Base-by-base conservation (phyloP, 2,113 vertebrate genomes). In the Peromyscus polionotus region DNA sequence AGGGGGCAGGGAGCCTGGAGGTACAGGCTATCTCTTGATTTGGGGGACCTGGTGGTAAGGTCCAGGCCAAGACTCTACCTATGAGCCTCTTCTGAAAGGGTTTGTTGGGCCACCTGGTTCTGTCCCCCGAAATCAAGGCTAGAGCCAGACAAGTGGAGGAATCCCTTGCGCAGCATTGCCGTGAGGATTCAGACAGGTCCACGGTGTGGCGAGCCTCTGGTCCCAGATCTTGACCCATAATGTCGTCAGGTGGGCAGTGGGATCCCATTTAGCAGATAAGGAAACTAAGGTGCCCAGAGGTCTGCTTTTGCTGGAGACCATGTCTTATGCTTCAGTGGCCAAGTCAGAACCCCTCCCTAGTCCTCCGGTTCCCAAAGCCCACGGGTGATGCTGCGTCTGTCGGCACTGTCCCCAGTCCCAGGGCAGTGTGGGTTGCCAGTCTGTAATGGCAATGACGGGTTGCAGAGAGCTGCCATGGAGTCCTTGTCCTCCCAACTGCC, bases 361-460 rank as follows among this genome's bases (percentile, higher is more conserved):
- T 24, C 54, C 48, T 59, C 24, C 61, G 20, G 36, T 70, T 90
- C 84, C 67, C 36, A 68, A 73, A 73, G 48, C 13, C 22, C 70
- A 31, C 0, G 42, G 5, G 2, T 3, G 1, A 3, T 0, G 0
- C 24, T 16, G 42, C 28, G 72, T 33, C 31, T 39, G 4, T 51
- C 17, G 0, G 1, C 31, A 9, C 24, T 16, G 10, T 51, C 84
- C 11, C 24, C 4, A 65, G 68, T 48, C n/a, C 3, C 1, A 33
- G 10, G 24, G 26, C 48, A 36, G 10, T 1, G 4, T 31, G 59
- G n/a, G 22, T 12, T 48, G 28, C 63, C 12, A 3, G 70, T 24
- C 9, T 10, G 2, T 17, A 5, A 24, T 51, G 24, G 61, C 24
- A 85, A 13, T 26, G 5, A 24, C 4, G 33, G 3, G 48, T 5